phyloP scores from a whole-genome alignment of 1,140 invertebrate species.

The Portunus trituberculatus region DNA sequence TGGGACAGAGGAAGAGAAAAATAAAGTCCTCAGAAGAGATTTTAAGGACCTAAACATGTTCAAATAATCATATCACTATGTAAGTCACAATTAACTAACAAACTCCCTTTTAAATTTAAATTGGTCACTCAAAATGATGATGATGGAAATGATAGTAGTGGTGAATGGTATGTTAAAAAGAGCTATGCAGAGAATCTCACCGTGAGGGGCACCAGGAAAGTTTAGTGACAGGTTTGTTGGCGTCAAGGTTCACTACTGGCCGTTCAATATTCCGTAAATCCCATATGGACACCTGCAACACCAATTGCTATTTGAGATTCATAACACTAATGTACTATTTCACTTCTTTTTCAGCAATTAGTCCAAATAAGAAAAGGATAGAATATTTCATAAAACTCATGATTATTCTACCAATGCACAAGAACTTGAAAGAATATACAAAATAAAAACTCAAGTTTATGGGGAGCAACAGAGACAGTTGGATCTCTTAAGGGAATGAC shows the following conservation, averaged over 20 bases:
- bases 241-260: conserved; percentile 88
- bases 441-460: background rate
- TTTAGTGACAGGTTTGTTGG: conserved; percentile 87
- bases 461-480: background rate
- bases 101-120: no score
- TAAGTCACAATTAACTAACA: no score
- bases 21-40: no score
- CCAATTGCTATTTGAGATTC: background rate
- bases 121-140: background rate
- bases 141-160: background rate
- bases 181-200: conserved; percentile 80
- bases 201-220: conserved; percentile 94
- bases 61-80: background rate
- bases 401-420: no score
- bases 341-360: no score
- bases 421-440: no score
- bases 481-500: no score
- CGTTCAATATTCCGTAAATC: conserved; percentile 93
- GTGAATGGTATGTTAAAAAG: background rate
- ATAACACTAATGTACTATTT: background rate
- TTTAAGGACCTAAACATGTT: background rate
- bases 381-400: no score
- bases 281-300: conserved; percentile 85
- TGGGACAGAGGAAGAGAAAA: no score
- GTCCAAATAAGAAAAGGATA: no score